Evolutionary conservation across 2,888 invertebrate species (phyloP).

Genomic region (Linhomoeus sp.): DNA sequence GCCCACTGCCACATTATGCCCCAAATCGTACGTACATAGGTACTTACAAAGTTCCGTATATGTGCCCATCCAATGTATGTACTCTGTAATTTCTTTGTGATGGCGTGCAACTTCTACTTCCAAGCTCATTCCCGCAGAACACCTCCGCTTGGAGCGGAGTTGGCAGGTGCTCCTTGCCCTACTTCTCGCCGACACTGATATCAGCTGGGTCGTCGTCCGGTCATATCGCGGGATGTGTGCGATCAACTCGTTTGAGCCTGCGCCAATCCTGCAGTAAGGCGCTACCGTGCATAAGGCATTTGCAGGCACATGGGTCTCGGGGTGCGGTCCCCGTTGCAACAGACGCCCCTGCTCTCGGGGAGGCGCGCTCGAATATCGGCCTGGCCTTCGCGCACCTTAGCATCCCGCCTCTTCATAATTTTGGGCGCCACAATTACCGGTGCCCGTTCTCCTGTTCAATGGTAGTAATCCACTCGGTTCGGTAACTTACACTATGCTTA

Average conservation of each 20-base stretch:
- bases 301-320: not conserved
- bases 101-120: no score
- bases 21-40: no score
- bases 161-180: conserved; percentile 51
- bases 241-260: conserved; percentile 41
- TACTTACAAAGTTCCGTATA: no score
- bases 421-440: conserved; percentile 26
- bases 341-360: conserved; percentile 24
- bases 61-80: no score
- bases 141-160: conserved; percentile 6
- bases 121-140: conserved; percentile 7
- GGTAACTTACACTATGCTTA: no score
- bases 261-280: no score
- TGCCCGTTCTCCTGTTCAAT: conserved; percentile 4
- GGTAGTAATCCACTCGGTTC: no score
- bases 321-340: conserved; percentile 1
- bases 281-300: no score
- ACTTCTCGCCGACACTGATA: conserved; percentile 46
- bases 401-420: conserved; percentile 24
- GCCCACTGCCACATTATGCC: no score
- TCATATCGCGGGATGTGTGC: conserved; percentile 22
- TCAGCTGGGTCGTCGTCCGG: conserved; percentile 38
- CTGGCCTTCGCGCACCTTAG: conserved; percentile 21
- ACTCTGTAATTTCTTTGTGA: no score
- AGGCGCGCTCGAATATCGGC: conserved; percentile 27